Evolutionary conservation across 2,113 vertebrate species (phyloP), one percentile per base, ranked within the genome.

Genomic region (Elephas maximus): DNA sequence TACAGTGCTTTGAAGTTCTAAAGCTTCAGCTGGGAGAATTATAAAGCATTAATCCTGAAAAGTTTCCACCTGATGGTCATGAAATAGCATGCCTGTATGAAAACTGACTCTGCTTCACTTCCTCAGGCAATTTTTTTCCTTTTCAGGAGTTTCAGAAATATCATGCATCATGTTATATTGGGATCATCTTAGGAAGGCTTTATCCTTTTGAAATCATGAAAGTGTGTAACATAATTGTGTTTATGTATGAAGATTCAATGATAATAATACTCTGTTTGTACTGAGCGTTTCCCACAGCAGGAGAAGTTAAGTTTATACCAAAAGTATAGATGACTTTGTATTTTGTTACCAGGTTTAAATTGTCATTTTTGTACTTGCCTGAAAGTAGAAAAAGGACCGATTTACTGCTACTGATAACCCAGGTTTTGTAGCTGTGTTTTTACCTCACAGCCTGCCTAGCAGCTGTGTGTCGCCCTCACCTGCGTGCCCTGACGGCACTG

Each of bases 31-130:
- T 98, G 95, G 97, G 98, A 98, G 98, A 99, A 98, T 99, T 99
- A 98, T 97, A 98, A 99, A 98, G 98, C 98, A 98, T 98, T 98
- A 99, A 99, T 98, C 98, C 98, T 98, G 98, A 98, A 98, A 97
- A 98, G 96, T 98, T 98, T 98, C 97, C 94, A 98, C 98, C 98
- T 98, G 98, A 98, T 98, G 98, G 95, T 99, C 98, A 98, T 98
- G 98, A 98, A 99, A 98, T 98, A 98, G 97, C 97, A 96, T 97
- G 98, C 95, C 98, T 98, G 78, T 98, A 96, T 98, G 98, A 98
- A 98, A 98, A 98, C 97, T 97, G 97, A 98, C 98, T 98, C 97
- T 41, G 88, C 98, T 98, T 98, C 97, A 97, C 92, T 97, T 98
- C 98, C 98, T 98, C 92, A 1, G 98, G 98, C 98, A 98, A 96